These are phyloP conservation scores for Nyctalus aviator DNA, from an alignment of 2,797 vertebrate species.

Conservation along the genomic window DNA sequence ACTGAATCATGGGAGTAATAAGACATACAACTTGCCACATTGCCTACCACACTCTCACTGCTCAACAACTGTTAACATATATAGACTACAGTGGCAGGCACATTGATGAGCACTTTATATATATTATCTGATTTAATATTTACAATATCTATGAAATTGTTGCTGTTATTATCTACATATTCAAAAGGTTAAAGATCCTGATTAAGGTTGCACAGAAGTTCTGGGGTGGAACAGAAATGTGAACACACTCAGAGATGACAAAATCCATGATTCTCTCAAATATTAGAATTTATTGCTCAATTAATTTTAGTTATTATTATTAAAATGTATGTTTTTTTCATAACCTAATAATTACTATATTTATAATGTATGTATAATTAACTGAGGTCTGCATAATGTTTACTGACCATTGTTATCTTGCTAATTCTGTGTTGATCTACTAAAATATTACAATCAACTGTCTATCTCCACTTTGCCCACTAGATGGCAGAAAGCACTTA, in stretches of 20 bases:
- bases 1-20: not conserved
- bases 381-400: not conserved
- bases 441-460: not conserved
- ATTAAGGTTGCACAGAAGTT: not conserved
- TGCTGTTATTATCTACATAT: not conserved
- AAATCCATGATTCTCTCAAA: not conserved
- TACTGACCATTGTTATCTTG: not conserved
- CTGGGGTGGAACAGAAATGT: not conserved
- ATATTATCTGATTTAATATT: not conserved
- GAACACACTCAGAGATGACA: not conserved
- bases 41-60: not conserved
- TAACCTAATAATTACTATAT: not conserved
- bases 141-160: not conserved
- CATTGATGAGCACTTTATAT: not conserved
- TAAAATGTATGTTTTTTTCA: not conserved
- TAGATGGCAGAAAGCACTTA: slow-evolving; percentile 74
- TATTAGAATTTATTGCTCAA: not conserved
- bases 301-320: not conserved
- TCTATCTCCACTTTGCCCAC: slow-evolving; percentile 19
- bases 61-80: not conserved
- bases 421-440: not conserved
- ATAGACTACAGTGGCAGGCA: not conserved
- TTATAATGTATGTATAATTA: not conserved
- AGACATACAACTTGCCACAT: not conserved
- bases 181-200: not conserved